These are phyloP conservation scores for Paracentrotus lividus DNA, from an alignment of 53 echinoderm and acorn worm species.

Conservation along the genomic window DNA sequence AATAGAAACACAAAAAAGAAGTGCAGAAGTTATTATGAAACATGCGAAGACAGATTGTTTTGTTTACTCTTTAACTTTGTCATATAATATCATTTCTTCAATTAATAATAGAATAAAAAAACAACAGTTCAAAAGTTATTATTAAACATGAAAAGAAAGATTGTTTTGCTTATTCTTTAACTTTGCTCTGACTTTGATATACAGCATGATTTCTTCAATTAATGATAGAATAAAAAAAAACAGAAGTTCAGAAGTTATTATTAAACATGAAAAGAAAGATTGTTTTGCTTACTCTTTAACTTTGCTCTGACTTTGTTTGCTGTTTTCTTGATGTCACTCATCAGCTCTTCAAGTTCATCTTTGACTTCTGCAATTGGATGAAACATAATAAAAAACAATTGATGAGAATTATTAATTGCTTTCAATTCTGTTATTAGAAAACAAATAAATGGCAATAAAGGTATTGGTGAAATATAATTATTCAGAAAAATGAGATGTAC, in stretches of 20 bases:
- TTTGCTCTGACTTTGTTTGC: slow-evolving; percentile 99
- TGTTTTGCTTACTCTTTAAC: slow-evolving; percentile 88
- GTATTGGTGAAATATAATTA: too few relatives aligned
- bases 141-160: too few relatives aligned
- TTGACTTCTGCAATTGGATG: slow-evolving; percentile 85
- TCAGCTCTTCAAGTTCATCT: slow-evolving; percentile 94
- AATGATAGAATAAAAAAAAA: background rate
- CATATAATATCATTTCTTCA: too few relatives aligned
- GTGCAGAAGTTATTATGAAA: background rate
- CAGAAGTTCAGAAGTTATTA: background rate
- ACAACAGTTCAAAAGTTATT: background rate
- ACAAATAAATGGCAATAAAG: too few relatives aligned
- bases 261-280: background rate
- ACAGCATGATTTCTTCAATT: too few relatives aligned
- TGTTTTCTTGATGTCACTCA: slow-evolving; percentile 99
- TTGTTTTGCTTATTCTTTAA: too few relatives aligned
- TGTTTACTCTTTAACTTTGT: too few relatives aligned
- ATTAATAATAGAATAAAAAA: background rate
- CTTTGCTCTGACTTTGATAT: slow-evolving; percentile 98
- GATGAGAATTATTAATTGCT: too few relatives aligned
- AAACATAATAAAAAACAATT: slow-evolving; percentile 30
- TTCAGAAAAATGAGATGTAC: too few relatives aligned
- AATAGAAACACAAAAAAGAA: background rate
- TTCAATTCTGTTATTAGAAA: too few relatives aligned
- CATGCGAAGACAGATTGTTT: too few relatives aligned